Evolutionary conservation across 1,140 invertebrate species (phyloP).

Genomic region (Trypoxylus dichotomus): DNA sequence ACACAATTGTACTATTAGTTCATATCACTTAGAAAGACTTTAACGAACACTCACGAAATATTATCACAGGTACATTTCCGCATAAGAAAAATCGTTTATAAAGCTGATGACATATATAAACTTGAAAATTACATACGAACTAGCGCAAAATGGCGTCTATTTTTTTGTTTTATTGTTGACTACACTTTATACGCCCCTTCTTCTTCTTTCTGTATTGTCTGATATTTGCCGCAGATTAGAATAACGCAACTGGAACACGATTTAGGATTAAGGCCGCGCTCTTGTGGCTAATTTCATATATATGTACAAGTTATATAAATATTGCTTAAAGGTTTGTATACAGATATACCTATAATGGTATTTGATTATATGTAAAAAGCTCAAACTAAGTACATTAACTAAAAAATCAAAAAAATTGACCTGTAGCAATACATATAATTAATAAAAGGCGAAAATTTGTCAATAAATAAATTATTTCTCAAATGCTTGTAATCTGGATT

Average conservation of each 20-base stretch:
- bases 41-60: constrained; percentile 38
- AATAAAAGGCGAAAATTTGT: no score
- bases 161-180: constrained; percentile 43
- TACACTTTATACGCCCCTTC: constrained; percentile 45
- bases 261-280: neutral
- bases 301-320: neutral
- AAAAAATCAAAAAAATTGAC: no score
- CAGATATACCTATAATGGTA: no score
- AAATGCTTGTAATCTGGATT: no score
- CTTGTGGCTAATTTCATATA: neutral
- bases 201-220: constrained; percentile 7
- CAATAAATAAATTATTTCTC: no score
- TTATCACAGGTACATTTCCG: constrained; percentile 52
- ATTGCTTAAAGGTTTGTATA: no score
- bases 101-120: constrained; percentile 41
- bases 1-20: constrained; percentile 36
- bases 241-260: neutral
- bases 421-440: no score
- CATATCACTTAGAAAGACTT: constrained; percentile 48
- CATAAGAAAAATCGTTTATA: constrained; percentile 33
- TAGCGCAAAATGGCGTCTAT: constrained; percentile 48
- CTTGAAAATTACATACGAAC: constrained; percentile 36
- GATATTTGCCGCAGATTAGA: constrained; percentile 14
- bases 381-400: no score
- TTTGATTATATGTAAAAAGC: no score